A percentile compares a stretch with the other conserved stretches of the same genome.
phyloP scores from a whole-genome alignment of 2,797 vertebrate species.

The Rhynchotus rufescens region DNA sequence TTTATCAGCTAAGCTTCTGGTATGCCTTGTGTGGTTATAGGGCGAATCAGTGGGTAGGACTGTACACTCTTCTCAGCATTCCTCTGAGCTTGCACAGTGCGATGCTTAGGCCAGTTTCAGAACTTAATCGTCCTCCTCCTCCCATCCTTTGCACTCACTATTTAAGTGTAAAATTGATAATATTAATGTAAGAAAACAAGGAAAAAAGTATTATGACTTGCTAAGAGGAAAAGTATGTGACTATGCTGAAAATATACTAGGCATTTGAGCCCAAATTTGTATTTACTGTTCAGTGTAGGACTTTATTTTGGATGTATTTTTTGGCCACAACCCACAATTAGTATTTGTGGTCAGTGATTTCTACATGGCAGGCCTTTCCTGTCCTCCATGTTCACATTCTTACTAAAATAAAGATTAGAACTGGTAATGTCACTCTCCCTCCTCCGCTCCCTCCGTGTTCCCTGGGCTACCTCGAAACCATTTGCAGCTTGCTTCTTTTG shows the following conservation, averaged over 20 bases:
- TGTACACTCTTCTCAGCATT: accelerated
- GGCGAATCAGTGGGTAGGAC: background rate
- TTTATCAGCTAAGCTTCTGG: background rate
- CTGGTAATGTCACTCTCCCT: background rate
- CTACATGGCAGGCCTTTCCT: background rate
- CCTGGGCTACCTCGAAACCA: background rate
- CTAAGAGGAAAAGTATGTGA: too few species aligned
- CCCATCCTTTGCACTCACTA: background rate
- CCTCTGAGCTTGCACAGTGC: background rate
- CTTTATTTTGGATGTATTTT: slow-evolving; percentile 54
- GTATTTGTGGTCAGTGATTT: background rate
- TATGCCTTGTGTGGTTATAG: background rate
- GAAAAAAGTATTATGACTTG: background rate
- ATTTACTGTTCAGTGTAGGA: background rate
- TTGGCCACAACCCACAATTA: background rate
- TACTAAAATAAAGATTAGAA: background rate
- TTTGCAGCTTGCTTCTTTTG: background rate
- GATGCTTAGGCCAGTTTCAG: background rate
- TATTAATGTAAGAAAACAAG: background rate
- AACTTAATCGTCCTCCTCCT: background rate
- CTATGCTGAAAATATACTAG: background rate
- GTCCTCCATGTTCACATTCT: background rate
- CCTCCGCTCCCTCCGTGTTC: background rate
- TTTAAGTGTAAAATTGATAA: background rate
- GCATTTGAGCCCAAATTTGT: background rate